phyloP scores from a whole-genome alignment of 2,888 invertebrate genomes.

The Muscina levida region DNA sequence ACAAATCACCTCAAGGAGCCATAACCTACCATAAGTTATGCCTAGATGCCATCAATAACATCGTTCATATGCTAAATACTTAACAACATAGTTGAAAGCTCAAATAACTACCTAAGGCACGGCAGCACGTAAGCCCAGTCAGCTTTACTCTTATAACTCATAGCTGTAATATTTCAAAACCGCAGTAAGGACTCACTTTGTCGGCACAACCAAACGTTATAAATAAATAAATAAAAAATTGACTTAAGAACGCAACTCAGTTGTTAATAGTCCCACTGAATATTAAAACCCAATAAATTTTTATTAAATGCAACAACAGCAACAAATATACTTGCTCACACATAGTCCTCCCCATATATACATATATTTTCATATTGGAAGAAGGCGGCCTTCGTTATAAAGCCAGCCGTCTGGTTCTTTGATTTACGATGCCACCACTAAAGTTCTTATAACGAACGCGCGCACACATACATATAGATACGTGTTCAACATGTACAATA shows the following conservation, averaged over 20 bases:
- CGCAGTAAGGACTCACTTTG: no score
- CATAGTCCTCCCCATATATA: slow-evolving; percentile 30
- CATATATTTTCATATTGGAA: no score
- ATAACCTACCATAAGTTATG: no score
- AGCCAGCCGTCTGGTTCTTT: slow-evolving; percentile 15
- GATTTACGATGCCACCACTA: slow-evolving; percentile 48
- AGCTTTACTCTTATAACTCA: no score
- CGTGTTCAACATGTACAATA: no score
- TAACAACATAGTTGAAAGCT: background rate
- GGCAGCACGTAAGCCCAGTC: no score
- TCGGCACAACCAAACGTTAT: background rate
- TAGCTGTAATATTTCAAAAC: no score
- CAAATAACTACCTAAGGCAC: background rate
- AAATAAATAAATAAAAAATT: slow-evolving; percentile 11
- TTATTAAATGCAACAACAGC: slow-evolving; percentile 47
- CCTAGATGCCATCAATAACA: no score
- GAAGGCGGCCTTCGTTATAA: no score
- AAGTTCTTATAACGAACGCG: slow-evolving; percentile 24
- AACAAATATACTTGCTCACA: slow-evolving; percentile 34
- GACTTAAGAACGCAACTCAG: background rate
- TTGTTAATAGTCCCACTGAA: slow-evolving; percentile 17
- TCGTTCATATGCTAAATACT: background rate
- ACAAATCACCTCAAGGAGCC: no score
- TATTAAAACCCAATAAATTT: slow-evolving; percentile 53
- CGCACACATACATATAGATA: background rate